A percentile compares a stretch with the other conserved stretches of the same genome.
These are phyloP conservation scores for Poecile atricapillus DNA, from an alignment of 2,113 vertebrate genomes.

Conservation along the genomic window DNA sequence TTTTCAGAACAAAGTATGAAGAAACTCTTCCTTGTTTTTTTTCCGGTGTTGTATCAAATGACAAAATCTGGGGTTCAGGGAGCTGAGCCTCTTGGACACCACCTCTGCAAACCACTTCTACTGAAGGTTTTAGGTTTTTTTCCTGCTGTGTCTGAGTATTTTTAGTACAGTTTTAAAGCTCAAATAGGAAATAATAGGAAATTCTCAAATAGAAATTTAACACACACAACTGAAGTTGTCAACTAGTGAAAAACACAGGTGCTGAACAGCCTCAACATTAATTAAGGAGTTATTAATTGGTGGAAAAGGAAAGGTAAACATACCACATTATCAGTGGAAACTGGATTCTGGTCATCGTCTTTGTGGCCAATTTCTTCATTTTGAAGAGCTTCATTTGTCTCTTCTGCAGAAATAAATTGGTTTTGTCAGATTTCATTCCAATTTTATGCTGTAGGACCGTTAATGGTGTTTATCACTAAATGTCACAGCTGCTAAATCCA, in stretches of 20 bases:
- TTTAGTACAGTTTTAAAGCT: not conserved
- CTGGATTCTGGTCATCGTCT: constrained; percentile 67
- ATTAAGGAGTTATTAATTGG: not conserved
- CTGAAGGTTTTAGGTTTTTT: not conserved
- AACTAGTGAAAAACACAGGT: not conserved
- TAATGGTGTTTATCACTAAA: not conserved
- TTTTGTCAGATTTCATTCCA: constrained; percentile 13
- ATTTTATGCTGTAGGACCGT: not conserved
- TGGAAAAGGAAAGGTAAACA: not conserved
- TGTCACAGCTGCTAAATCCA: not conserved
- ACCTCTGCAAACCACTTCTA: not conserved
- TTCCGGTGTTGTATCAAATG: not conserved
- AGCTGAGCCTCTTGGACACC: not conserved
- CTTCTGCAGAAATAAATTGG: constrained; percentile 76
- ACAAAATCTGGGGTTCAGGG: not conserved
- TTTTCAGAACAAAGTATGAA: not conserved
- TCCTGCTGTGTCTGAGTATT: not conserved
- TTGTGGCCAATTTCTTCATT: constrained; percentile 76
- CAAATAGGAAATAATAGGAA: not conserved
- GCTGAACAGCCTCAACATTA: not conserved
- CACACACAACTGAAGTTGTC: not conserved
- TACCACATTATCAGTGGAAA: constrained; percentile 87
- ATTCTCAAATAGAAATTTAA: not conserved
- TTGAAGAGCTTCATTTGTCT: constrained; percentile 79
- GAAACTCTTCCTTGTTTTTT: not conserved